Base-by-base conservation (phyloP, 2,888 invertebrate genomes). In the Cinara cedri region DNA sequence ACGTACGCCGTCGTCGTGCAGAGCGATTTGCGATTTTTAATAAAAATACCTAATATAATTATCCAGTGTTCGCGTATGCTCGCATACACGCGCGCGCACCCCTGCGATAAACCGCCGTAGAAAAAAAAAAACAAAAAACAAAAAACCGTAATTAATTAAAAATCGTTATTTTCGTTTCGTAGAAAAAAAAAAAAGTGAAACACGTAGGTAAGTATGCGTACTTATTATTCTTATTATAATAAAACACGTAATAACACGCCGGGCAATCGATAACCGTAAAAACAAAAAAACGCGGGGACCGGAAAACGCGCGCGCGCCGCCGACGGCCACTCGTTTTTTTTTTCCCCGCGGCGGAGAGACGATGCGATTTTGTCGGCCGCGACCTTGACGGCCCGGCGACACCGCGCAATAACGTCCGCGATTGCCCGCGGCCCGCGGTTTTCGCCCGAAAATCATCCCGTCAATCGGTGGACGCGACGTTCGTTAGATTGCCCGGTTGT, bases 281-380 rank as follows among this genome's bases (percentile, higher is more conserved):
- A 34, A 34, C 9, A 34, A n/a, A 42, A 34, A 34, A 34, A 34
- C 34, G 34, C 34, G 34, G 34, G 3, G 34, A 4, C n/a, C n/a
- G 3, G 34, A 34, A 34, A 19, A 11, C 63, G 63, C 65, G 65
- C 14, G 44, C 60, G 46, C 60, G 26, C 60, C n/a, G n/a, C n/a
- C n/a, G n/a, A n/a, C n/a, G n/a, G n/a, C n/a, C n/a, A n/a, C n/a
- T 34, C 6, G 34, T 34, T 34, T 34, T 34, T 34, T 34, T 34
- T 34, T 34, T 34, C 34, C 6, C 34, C 34, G 34, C n/a, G n/a
- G n/a, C n/a, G 19, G 46, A 46, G 11, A 11, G 8, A 4, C 44
- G 57, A 26, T 24, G 72, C 10, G 57, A 57, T 72, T 72, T 72
- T 72, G 60, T 72, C 16, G 65, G 10, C 14, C 65, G 65, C 44